These are phyloP conservation scores for Drosophila bocqueti DNA, from an alignment of 1,140 invertebrate species.

Conservation along the genomic window DNA sequence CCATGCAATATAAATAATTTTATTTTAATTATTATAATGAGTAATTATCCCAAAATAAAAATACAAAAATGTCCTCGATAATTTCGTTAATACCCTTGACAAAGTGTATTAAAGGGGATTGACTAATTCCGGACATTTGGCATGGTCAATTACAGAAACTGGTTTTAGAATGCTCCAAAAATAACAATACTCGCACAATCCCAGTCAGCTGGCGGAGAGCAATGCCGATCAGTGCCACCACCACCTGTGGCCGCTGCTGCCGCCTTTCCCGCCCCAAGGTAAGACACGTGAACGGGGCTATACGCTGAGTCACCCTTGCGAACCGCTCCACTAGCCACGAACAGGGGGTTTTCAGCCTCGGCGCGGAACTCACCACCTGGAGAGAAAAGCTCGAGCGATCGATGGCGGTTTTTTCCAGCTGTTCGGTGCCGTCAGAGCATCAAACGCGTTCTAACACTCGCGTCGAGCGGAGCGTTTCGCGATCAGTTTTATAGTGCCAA, in stretches of 20 bases:
- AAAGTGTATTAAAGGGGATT: conserved; percentile 9
- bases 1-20: background rate
- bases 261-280: conserved; percentile 77
- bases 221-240: conserved; percentile 6
- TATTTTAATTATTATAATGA: background rate
- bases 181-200: conserved; percentile 52
- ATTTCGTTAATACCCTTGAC: background rate
- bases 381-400: conserved; percentile 28
- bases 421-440: conserved; percentile 27
- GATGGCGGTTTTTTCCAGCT: conserved; percentile 32
- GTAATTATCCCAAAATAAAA: background rate
- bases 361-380: conserved; percentile 26
- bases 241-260: conserved; percentile 55
- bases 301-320: conserved; percentile 57
- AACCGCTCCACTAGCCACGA: conserved; percentile 65
- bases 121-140: conserved; percentile 32
- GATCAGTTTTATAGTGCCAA: conserved; percentile 1
- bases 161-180: conserved; percentile 60
- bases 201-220: conserved; percentile 20
- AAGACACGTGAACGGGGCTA: conserved; percentile 72
- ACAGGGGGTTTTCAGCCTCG: conserved; percentile 53
- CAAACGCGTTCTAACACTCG: conserved; percentile 56
- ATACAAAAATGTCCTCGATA: background rate
- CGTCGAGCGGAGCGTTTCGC: conserved; percentile 32
- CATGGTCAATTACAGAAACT: conserved; percentile 41